Evolutionary conservation across 2,888 invertebrate genomes (phyloP).

Genomic region (Agrotis ipsilon): DNA sequence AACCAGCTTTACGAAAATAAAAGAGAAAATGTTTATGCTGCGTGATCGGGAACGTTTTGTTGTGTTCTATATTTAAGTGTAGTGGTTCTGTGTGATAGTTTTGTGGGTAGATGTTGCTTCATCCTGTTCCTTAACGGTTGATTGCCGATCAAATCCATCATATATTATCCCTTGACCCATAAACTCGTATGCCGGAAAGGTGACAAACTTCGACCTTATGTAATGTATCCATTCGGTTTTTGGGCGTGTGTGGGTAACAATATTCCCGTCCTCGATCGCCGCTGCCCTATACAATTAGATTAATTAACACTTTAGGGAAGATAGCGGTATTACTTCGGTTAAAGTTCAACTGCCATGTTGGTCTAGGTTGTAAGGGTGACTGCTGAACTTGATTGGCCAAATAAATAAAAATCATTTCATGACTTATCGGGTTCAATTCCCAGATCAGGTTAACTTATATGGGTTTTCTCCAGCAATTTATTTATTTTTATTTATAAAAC

Average conservation of each 20-base stretch:
- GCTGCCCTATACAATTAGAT: slow-evolving; percentile 62
- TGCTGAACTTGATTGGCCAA: no score
- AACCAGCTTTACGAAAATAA: slow-evolving; percentile 48
- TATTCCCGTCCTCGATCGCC: slow-evolving; percentile 56
- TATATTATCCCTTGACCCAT: slow-evolving; percentile 65
- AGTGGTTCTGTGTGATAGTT: slow-evolving; percentile 31
- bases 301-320: slow-evolving; percentile 61
- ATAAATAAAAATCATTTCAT: no score
- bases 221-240: slow-evolving; percentile 59
- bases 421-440: no score
- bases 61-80: slow-evolving; percentile 41
- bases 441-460: no score
- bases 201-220: slow-evolving; percentile 66
- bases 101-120: slow-evolving; percentile 36
- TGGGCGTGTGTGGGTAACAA: slow-evolving; percentile 63
- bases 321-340: slow-evolving; percentile 32
- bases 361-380: no score
- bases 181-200: slow-evolving; percentile 56
- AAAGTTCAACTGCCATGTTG: slow-evolving; percentile 2
- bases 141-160: slow-evolving; percentile 70
- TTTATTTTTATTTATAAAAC: no score
- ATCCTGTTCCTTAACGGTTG: slow-evolving; percentile 62
- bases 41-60: slow-evolving; percentile 25
- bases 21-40: slow-evolving; percentile 46
- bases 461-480: no score